Evolutionary conservation across 2,113 vertebrate genomes (phyloP).

Genomic region (Notarius lentiginosus): DNA sequence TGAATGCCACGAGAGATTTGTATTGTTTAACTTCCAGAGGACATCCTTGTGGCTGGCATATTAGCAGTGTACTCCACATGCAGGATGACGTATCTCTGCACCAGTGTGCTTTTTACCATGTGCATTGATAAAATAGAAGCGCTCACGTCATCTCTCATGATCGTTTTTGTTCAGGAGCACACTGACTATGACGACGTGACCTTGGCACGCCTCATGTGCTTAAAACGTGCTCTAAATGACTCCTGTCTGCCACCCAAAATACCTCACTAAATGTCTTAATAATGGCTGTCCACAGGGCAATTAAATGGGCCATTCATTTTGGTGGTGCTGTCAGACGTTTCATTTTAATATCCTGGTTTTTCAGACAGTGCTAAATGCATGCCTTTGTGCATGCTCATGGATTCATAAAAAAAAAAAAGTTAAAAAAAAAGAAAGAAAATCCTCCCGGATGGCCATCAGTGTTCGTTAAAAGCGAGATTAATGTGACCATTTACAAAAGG

Average conservation of each 20-base stretch:
- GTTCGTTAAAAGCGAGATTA: slow-evolving; percentile 60
- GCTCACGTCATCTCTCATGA: slow-evolving; percentile 42
- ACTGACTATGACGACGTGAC: slow-evolving; percentile 50
- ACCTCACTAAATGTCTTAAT: slow-evolving; percentile 60
- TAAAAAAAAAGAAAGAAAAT: slow-evolving; percentile 53
- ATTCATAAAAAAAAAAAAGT: slow-evolving; percentile 44
- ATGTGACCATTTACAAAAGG: slow-evolving; percentile 57
- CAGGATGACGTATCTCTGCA: slow-evolving; percentile 39
- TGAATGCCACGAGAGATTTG: no score
- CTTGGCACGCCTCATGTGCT: slow-evolving; percentile 42
- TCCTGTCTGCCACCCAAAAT: slow-evolving; percentile 57
- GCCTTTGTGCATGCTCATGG: slow-evolving; percentile 55
- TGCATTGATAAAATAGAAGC: slow-evolving; percentile 36
- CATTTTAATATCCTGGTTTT: slow-evolving; percentile 58
- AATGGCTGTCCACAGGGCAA: slow-evolving; percentile 56
- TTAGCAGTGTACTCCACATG: slow-evolving; percentile 22
- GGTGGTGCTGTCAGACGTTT: slow-evolving; percentile 53
- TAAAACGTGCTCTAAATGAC: slow-evolving; percentile 54
- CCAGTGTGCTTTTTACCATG: slow-evolving; percentile 45
- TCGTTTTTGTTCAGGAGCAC: slow-evolving; percentile 48
- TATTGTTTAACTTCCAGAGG: no score
- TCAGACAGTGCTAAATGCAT: slow-evolving; percentile 46
- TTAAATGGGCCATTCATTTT: slow-evolving; percentile 58
- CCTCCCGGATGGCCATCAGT: slow-evolving; percentile 52
- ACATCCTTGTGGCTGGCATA: neutral